Conservation (phyloP, 2,888 invertebrate genomes). For the Tenthredo amoena region DNA sequence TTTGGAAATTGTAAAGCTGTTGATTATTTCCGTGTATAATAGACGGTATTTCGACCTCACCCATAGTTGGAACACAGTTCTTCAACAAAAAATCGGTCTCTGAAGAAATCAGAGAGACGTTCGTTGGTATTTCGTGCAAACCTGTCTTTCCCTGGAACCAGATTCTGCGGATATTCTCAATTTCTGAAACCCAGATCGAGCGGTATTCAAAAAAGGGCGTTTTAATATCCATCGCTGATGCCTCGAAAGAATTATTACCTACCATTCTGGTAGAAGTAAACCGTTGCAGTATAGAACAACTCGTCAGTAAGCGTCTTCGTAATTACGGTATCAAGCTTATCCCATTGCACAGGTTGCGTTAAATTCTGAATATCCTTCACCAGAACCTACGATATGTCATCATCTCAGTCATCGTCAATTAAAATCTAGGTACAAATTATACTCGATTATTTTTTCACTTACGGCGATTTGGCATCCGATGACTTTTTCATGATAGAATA, state of each 20-base stretch:
- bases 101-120: neutral
- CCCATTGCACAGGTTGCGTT: neutral
- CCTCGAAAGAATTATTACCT: neutral
- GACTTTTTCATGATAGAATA: neutral
- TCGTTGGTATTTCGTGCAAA: neutral
- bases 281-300: neutral
- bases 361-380: neutral
- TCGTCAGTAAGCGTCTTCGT: neutral
- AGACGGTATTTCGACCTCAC: neutral
- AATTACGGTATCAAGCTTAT: neutral
- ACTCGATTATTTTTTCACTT: neutral
- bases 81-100: neutral
- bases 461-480: neutral
- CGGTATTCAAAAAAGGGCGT: neutral
- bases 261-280: neutral
- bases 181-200: neutral
- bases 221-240: neutral
- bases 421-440: neutral
- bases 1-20: neutral
- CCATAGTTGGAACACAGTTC: neutral
- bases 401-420: neutral
- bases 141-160: neutral
- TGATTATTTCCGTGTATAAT: neutral
- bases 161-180: neutral
- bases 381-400: neutral